These are phyloP conservation scores for Amphimedon queenslandica DNA, from an alignment of 37 sponge, comb jelly and placozoan species.

Conservation along the genomic window DNA sequence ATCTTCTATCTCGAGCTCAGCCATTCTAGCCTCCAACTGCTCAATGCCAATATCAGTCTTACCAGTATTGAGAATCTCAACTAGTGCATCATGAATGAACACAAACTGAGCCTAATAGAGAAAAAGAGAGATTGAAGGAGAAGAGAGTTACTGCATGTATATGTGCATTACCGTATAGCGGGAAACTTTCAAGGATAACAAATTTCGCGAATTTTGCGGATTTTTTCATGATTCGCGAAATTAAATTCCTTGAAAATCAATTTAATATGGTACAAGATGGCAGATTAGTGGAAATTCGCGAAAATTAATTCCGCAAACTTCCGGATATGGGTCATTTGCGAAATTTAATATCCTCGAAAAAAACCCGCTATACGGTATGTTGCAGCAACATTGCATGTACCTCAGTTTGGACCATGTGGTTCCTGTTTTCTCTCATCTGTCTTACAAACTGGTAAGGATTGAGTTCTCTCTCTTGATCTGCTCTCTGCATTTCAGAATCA, in stretches of 20 bases:
- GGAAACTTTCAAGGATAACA: too few species aligned
- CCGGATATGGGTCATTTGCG: too few species aligned
- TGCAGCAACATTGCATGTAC: too few species aligned
- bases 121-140: neutral
- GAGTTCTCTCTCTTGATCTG: slow-evolving; percentile 38
- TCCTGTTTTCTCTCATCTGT: slow-evolving; percentile 68
- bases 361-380: too few species aligned
- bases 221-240: too few species aligned
- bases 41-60: slow-evolving; percentile 61
- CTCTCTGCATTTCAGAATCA: slow-evolving; percentile 85
- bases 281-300: too few species aligned
- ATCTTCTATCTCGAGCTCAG: slow-evolving; percentile 34
- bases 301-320: too few species aligned
- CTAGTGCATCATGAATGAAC: slow-evolving; percentile 90
- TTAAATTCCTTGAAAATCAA: too few species aligned
- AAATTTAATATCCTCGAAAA: too few species aligned
- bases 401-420: slow-evolving; percentile 94
- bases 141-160: neutral
- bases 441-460: slow-evolving; percentile 65
- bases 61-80: slow-evolving; percentile 72
- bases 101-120: slow-evolving; percentile 77
- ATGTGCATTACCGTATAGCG: neutral
- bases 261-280: too few species aligned
- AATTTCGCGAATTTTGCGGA: too few species aligned
- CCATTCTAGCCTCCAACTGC: slow-evolving; percentile 30